Conservation (phyloP, 1,140 invertebrate species). For the Drosophila ercepeae region DNA sequence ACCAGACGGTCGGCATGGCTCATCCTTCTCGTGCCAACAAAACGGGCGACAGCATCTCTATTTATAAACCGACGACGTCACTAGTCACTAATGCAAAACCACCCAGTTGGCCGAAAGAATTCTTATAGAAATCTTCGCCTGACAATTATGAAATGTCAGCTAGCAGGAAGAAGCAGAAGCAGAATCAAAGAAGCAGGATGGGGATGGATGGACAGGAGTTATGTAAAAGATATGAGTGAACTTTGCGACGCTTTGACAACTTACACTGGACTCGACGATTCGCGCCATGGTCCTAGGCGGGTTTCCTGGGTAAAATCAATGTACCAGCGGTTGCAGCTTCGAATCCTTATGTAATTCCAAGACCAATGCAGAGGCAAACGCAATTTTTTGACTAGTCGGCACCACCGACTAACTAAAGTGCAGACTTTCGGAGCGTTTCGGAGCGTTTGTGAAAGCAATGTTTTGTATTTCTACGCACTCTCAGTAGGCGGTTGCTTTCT, state of each 20-base stretch:
- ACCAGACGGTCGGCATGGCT: constrained; percentile 36
- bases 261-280: constrained; percentile 72
- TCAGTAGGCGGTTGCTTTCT: constrained; percentile 8
- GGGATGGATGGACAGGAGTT: constrained; percentile 36
- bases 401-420: constrained; percentile 35
- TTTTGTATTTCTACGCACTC: constrained; percentile 40
- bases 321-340: constrained; percentile 3
- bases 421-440: constrained; percentile 23
- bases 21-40: constrained; percentile 15
- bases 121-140: constrained; percentile 2
- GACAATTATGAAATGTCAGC: constrained; percentile 36
- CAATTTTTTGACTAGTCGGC: constrained; percentile 13
- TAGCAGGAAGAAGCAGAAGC: constrained; percentile 2
- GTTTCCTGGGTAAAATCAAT: constrained; percentile 23
- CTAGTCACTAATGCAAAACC: constrained; percentile 8
- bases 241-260: constrained; percentile 45
- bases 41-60: constrained; percentile 24
- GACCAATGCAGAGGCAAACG: constrained; percentile 13
- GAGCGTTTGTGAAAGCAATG: constrained; percentile 23
- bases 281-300: constrained; percentile 57
- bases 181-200: not conserved
- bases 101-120: constrained; percentile 8
- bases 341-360: constrained; percentile 19
- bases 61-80: constrained; percentile 28
- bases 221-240: constrained; percentile 54